phyloP scores from a whole-genome alignment of 2,113 vertebrate genomes.

The Piaya cayana region DNA sequence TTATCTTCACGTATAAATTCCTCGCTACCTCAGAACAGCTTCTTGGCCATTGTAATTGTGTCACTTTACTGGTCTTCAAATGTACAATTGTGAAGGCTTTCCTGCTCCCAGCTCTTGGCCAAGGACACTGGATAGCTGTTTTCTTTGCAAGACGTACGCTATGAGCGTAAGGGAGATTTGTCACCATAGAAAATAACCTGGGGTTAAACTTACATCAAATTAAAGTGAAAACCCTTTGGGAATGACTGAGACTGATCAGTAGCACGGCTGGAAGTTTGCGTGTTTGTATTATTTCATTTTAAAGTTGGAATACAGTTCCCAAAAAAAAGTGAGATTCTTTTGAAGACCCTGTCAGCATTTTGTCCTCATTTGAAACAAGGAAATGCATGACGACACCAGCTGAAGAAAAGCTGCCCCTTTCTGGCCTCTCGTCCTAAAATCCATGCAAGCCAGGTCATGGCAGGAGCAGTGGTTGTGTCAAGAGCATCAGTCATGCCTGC shows the following conservation, averaged over 20 bases:
- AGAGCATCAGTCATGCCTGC: neutral
- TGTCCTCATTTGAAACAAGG: neutral
- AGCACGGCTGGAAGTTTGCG: neutral
- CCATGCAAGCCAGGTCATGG: accelerated
- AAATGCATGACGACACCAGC: neutral
- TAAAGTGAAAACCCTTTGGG: neutral
- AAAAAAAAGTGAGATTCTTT: neutral
- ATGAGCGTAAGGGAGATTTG: neutral
- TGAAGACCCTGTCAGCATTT: neutral
- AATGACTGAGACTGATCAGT: neutral
- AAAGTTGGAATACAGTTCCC: neutral
- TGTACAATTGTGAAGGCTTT: neutral
- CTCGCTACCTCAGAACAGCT: neutral
- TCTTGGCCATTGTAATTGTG: neutral
- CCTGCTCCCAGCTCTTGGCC: neutral
- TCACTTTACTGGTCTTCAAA: neutral
- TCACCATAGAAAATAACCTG: neutral
- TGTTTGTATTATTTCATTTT: neutral
- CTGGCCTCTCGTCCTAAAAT: neutral
- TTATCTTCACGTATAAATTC: neutral
- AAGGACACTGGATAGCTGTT: too few species aligned
- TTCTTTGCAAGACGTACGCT: neutral
- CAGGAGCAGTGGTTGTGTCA: neutral
- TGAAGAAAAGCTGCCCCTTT: neutral
- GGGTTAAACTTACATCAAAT: neutral